These are phyloP conservation scores for Diadegma fenestrale DNA, from an alignment of 2,888 invertebrate species.

Conservation along the genomic window DNA sequence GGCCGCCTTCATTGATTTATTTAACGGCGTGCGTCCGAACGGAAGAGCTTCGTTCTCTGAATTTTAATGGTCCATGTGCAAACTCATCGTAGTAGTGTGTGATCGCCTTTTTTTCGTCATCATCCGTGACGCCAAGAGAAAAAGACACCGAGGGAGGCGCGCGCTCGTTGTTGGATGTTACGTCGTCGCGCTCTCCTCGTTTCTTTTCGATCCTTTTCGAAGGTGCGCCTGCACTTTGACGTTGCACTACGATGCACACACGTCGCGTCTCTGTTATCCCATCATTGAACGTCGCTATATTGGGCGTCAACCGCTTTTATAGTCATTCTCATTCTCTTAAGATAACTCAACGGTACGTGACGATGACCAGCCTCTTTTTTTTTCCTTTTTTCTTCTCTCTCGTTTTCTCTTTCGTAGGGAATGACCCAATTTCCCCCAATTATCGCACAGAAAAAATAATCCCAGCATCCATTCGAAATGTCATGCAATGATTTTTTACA, in stretches of 20 bases:
- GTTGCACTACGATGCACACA: constrained; percentile 57
- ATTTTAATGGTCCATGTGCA: constrained; percentile 68
- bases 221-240: constrained; percentile 39
- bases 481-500: neutral
- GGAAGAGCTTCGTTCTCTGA: constrained; percentile 68
- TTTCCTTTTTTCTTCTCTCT: neutral
- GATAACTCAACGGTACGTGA: neutral
- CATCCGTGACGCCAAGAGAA: constrained; percentile 36
- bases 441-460: neutral
- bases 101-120: constrained; percentile 18
- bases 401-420: constrained; percentile 12
- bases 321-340: constrained; percentile 27
- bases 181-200: constrained; percentile 38
- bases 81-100: constrained; percentile 47
- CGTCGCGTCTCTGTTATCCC: constrained; percentile 25
- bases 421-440: constrained; percentile 54
- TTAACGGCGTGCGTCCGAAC: constrained; percentile 73
- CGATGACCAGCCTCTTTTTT: neutral
- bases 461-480: neutral
- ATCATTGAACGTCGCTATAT: constrained; percentile 18
- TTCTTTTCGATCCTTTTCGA: constrained; percentile 28
- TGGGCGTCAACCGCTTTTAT: constrained; percentile 30
- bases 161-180: constrained; percentile 43
- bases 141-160: neutral
- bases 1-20: constrained; percentile 75